phyloP scores from a whole-genome alignment of 2,888 invertebrate genomes.

The Pomacea canaliculata region DNA sequence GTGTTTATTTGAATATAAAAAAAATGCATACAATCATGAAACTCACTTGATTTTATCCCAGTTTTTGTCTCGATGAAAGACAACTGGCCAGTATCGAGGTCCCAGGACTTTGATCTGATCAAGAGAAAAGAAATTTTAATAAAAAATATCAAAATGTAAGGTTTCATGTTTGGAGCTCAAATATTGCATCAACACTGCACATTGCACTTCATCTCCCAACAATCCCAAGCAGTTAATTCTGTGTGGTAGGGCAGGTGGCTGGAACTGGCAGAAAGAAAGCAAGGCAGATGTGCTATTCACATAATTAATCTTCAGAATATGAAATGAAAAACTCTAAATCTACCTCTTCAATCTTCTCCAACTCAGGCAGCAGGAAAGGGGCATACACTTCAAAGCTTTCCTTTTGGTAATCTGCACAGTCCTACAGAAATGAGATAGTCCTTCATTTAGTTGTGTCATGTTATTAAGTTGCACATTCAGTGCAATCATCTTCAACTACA shows the following conservation, averaged over 20 bases:
- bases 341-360: constrained; percentile 81
- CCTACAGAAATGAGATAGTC: constrained; percentile 33
- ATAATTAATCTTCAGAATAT: neutral
- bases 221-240: too few species aligned
- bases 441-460: too few species aligned
- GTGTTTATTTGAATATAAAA: too few species aligned
- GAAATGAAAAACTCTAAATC: constrained; percentile 2
- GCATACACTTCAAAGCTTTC: constrained; percentile 76
- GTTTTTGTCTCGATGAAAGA: constrained; percentile 84
- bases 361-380: constrained; percentile 88
- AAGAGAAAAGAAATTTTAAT: too few species aligned
- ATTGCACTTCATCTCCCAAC: too few species aligned
- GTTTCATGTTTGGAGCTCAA: too few species aligned
- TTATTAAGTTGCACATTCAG: too few species aligned
- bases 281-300: neutral
- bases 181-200: too few species aligned
- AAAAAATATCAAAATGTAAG: too few species aligned
- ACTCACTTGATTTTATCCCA: constrained; percentile 83
- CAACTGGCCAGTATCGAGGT: constrained; percentile 89
- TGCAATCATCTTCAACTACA: too few species aligned
- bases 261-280: neutral
- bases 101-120: constrained; percentile 78
- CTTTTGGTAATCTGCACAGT: constrained; percentile 48
- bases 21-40: neutral
- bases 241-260: too few species aligned